Base-by-base conservation (phyloP, 2,888 invertebrate species). In the Tridacna crocea region DNA sequence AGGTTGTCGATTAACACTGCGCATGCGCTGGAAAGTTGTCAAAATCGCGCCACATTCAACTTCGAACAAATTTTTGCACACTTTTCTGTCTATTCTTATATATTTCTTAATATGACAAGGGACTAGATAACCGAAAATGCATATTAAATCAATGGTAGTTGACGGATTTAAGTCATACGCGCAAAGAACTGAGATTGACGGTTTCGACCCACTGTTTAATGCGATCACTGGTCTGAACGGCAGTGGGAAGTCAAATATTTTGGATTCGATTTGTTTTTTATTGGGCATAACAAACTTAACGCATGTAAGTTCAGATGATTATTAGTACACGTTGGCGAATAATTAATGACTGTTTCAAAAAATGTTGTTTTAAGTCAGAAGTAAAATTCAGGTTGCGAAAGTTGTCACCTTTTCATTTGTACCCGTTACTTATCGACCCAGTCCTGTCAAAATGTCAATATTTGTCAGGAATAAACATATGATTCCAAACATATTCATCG, bases 91-190 rank as follows among this genome's bases (percentile, higher is more conserved):
- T n/a, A n/a, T n/a, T n/a, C n/a, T n/a, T n/a, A n/a, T n/a, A n/a
- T 3, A 13, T 61, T 61, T 13, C 4, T 26, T 61, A 26, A n/a
- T 61, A 22, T 61, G 61, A 26, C 13, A 26, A 22, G 6, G 3
- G 3, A n/a, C 13, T 61, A 46, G 47, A n/a, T 3, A 3, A 48
- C 19, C 70, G 27, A 24, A 36, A n/a, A 99, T 99, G 99, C 96
- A 97, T 94, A 97, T 99, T 72, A 99, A 98, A 94, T 97, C 97
- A 0, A 97, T 99, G 90, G 96, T 98, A 55, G 95, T 99, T 72
- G 99, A 99, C 93, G 99, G 99, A 68, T 99, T 99, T 94, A 99
- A 99, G 95, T 99, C 99, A 0, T 99, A 99, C 92, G 99, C 98
- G 0, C 97, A 97, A 89, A 95, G 98, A 88, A 98, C 98, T 0